A percentile compares a stretch with the other conserved stretches of the same genome.
Evolutionary conservation across 2,113 vertebrate genomes (phyloP).

Genomic region (Gobiocypris rarus): DNA sequence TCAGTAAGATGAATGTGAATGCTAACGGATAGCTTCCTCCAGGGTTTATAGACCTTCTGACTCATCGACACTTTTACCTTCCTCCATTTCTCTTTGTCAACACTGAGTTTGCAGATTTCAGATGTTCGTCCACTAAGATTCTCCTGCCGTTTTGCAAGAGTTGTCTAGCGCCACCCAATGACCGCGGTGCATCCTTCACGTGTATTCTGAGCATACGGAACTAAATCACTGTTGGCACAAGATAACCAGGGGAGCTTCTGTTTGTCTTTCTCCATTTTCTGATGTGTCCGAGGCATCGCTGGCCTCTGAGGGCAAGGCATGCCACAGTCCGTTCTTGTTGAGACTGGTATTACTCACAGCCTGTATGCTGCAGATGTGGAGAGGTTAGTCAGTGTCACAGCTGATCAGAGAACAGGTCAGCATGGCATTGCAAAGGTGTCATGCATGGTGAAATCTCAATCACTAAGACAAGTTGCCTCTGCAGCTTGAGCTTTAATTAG

Average conservation of each 20-base stretch:
- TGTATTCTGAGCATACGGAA: background rate
- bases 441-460: conserved; percentile 48
- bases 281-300: conserved; percentile 17
- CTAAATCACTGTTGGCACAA: conserved; percentile 52
- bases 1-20: background rate
- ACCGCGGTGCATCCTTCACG: background rate
- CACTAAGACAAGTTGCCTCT: conserved; percentile 24
- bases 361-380: conserved; percentile 48
- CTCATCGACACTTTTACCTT: background rate
- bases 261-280: conserved; percentile 47
- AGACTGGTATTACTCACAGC: conserved; percentile 73
- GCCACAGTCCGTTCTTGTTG: conserved; percentile 69
- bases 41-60: background rate
- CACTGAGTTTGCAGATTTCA: background rate
- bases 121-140: background rate
- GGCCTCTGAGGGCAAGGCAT: conserved; percentile 17
- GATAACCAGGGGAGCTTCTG: conserved; percentile 43
- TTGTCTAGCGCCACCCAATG: background rate
- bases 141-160: background rate
- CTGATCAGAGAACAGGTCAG: conserved; percentile 63
- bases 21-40: background rate
- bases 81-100: conserved; percentile 4
- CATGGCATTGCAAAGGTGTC: conserved; percentile 7
- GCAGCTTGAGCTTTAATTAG: conserved; percentile 10
- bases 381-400: conserved; percentile 68